Conservation (phyloP, 1,140 invertebrate genomes). For the Drosophila albomicans region DNA sequence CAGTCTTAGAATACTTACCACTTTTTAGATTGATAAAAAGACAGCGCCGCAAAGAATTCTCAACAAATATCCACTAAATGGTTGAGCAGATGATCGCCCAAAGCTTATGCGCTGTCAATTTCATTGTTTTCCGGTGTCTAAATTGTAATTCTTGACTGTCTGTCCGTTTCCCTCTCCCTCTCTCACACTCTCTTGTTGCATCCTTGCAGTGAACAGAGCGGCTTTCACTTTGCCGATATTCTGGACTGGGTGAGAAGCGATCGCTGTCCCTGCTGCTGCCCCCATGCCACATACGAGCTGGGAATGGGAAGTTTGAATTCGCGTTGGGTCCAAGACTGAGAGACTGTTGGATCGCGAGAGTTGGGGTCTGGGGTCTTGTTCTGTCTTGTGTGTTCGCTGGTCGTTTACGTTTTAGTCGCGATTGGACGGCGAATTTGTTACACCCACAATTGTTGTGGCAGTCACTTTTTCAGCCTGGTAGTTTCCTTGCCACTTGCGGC, state of each 20-base stretch:
- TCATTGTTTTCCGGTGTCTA: slow-evolving; percentile 84
- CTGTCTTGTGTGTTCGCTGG: slow-evolving; percentile 44
- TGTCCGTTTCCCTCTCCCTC: not conserved
- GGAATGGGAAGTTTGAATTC: slow-evolving; percentile 1
- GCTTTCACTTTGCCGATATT: slow-evolving; percentile 50
- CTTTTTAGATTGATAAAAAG: slow-evolving; percentile 54
- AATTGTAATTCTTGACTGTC: slow-evolving; percentile 69
- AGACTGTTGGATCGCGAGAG: not conserved
- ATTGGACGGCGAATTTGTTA: slow-evolving; percentile 63
- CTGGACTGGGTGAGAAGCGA: slow-evolving; percentile 37
- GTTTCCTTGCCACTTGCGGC: slow-evolving; percentile 69
- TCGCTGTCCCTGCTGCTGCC: slow-evolving; percentile 1
- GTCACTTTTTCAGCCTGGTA: slow-evolving; percentile 40
- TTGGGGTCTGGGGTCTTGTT: not conserved
- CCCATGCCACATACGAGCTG: slow-evolving; percentile 53
- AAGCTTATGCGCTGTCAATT: slow-evolving; percentile 70
- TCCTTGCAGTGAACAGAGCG: not conserved
- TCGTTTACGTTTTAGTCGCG: slow-evolving; percentile 51
- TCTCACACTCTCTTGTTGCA: too few species aligned
- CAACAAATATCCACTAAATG: slow-evolving; percentile 61
- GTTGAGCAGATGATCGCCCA: slow-evolving; percentile 70
- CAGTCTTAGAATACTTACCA: not conserved
- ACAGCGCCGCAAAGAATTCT: slow-evolving; percentile 55
- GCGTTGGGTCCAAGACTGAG: not conserved
- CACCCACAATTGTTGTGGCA: slow-evolving; percentile 75